These are phyloP conservation scores for Pterophyllum scalare DNA, from an alignment of 2,113 vertebrate genomes.

Conservation along the genomic window DNA sequence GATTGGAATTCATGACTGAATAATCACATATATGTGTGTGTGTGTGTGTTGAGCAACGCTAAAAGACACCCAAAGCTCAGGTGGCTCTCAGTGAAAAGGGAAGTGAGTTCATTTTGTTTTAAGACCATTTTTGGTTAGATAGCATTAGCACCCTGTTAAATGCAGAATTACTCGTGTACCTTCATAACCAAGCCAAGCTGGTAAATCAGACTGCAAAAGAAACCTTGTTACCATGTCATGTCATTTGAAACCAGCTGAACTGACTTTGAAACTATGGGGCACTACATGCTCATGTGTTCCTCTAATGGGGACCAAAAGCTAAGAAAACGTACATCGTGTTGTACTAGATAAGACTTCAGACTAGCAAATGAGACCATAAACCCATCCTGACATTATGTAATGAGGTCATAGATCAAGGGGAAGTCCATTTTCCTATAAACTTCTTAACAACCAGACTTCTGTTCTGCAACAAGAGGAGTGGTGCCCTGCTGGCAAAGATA, in stretches of 20 bases:
- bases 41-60: too few relatives aligned
- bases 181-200: not conserved
- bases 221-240: not conserved
- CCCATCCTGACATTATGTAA: fast-evolving
- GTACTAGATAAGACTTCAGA: not conserved
- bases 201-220: not conserved
- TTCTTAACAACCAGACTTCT: not conserved
- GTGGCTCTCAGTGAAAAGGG: not conserved
- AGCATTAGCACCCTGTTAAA: not conserved
- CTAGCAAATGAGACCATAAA: not conserved
- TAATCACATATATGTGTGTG: too few relatives aligned
- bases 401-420: not conserved
- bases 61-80: not conserved
- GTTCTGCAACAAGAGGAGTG: not conserved
- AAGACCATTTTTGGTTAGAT: not conserved
- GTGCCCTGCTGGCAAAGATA: not conserved
- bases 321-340: not conserved
- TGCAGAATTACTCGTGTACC: not conserved
- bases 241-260: not conserved
- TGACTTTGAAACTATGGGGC: not conserved
- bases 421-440: not conserved
- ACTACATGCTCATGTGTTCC: not conserved
- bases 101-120: not conserved
- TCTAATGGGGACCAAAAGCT: not conserved
- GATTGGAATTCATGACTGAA: not conserved